phyloP scores from a whole-genome alignment of 2,888 invertebrate genomes.

The Dimorphilus gyrociliatus region DNA sequence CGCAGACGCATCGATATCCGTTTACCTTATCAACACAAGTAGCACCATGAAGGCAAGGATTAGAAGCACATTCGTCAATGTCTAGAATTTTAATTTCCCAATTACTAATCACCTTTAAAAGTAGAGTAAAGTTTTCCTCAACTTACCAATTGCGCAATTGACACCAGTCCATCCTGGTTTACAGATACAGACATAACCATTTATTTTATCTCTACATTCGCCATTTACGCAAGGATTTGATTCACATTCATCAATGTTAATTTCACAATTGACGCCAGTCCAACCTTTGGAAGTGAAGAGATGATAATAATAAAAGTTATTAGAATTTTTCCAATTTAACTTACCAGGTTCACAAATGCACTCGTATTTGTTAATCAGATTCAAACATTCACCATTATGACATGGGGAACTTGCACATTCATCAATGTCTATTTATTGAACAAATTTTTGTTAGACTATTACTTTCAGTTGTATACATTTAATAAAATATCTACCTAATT shows the following conservation, averaged over 20 bases:
- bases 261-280: too few relatives aligned
- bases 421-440: conserved; percentile 3
- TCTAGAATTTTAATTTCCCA: too few relatives aligned
- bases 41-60: too few relatives aligned
- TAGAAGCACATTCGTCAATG: too few relatives aligned
- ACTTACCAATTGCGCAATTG: conserved; percentile 7
- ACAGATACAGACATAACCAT: conserved; percentile 7
- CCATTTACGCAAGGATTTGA: conserved; percentile 9
- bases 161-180: conserved; percentile 7
- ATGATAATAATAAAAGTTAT: background rate
- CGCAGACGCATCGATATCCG: too few relatives aligned
- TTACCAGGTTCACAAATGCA: conserved; percentile 4
- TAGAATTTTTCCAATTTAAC: background rate
- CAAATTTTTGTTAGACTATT: too few relatives aligned
- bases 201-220: conserved; percentile 4
- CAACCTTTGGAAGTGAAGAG: too few relatives aligned
- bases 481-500: too few relatives aligned
- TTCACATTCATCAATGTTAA: conserved; percentile 8
- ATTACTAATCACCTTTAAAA: too few relatives aligned
- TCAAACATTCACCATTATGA: conserved; percentile 3
- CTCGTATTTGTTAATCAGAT: conserved; percentile 1
- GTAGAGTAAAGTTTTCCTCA: too few relatives aligned
- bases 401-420: conserved; percentile 4
- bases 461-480: too few relatives aligned
- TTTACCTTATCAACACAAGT: too few relatives aligned